phyloP scores from a whole-genome alignment of 2,888 invertebrate species.

The Spisula solida region DNA sequence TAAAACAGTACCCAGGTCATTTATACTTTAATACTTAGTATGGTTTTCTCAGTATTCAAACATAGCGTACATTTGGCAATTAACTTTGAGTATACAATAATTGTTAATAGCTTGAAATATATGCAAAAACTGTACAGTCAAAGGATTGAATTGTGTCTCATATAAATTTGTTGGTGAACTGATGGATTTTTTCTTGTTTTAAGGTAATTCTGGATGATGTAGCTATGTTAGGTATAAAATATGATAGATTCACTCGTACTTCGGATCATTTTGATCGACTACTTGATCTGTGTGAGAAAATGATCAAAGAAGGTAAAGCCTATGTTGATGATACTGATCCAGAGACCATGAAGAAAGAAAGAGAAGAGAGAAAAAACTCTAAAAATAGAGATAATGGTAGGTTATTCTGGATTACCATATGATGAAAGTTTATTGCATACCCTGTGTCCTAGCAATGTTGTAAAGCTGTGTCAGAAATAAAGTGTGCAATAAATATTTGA shows the following conservation, averaged over 20 bases:
- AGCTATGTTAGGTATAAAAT: constrained; percentile 95
- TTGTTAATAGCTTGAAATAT: too few species aligned
- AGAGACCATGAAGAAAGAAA: constrained; percentile 97
- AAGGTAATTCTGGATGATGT: constrained; percentile 96
- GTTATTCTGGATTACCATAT: constrained; percentile 84
- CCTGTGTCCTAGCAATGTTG: too few species aligned
- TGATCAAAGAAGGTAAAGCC: constrained; percentile 96
- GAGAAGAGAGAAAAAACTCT: constrained; percentile 96
- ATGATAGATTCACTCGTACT: constrained; percentile 97
- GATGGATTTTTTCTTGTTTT: constrained; percentile 30
- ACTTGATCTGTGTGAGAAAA: constrained; percentile 94
- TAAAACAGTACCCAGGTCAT: too few species aligned
- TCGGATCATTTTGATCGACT: constrained; percentile 98
- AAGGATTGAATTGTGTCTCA: too few species aligned
- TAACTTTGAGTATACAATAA: not conserved
- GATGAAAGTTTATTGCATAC: too few species aligned
- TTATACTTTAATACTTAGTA: too few species aligned
- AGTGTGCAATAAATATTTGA: too few species aligned
- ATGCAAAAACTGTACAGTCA: too few species aligned
- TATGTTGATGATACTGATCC: constrained; percentile 99
- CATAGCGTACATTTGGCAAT: not conserved
- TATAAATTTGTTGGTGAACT: not conserved
- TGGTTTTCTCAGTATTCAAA: too few species aligned
- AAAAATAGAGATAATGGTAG: constrained; percentile 94
- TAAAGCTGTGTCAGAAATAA: too few species aligned